These are phyloP conservation scores for Tiphia femorata DNA, from an alignment of 2,888 invertebrate genomes.

Conservation along the genomic window DNA sequence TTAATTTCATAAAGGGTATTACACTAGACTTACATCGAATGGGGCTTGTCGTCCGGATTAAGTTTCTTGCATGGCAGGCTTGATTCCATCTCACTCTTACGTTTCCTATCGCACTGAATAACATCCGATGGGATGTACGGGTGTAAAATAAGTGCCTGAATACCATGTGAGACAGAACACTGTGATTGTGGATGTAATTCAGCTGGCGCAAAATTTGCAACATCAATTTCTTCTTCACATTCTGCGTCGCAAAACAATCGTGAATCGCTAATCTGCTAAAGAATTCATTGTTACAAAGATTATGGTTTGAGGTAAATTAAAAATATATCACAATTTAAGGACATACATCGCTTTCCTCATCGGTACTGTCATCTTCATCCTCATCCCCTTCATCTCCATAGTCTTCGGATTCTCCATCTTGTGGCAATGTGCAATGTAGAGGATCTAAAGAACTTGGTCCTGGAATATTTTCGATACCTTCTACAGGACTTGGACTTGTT, in stretches of 20 bases:
- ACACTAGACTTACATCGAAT: constrained; percentile 48
- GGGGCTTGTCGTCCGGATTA: constrained; percentile 69
- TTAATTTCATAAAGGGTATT: no score
- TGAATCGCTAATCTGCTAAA: constrained; percentile 58
- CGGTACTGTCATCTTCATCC: constrained; percentile 62
- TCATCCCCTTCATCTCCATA: constrained; percentile 62
- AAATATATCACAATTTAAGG: background rate
- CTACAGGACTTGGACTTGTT: constrained; percentile 65
- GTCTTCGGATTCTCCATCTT: constrained; percentile 59
- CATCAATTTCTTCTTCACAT: constrained; percentile 53
- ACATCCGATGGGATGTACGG: constrained; percentile 60
- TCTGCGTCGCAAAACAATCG: constrained; percentile 59
- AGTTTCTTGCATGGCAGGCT: constrained; percentile 72
- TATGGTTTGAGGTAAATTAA: background rate
- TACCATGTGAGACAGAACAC: constrained; percentile 47
- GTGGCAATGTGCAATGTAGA: constrained; percentile 45
- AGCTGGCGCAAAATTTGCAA: constrained; percentile 47
- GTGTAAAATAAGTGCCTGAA: constrained; percentile 58
- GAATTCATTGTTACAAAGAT: background rate
- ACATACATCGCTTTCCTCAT: constrained; percentile 59
- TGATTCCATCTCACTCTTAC: constrained; percentile 63
- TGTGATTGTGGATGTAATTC: constrained; percentile 41
- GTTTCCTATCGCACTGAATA: constrained; percentile 62
- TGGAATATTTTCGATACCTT: constrained; percentile 60
- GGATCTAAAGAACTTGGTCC: constrained; percentile 61